Evolutionary conservation across 2,888 invertebrate species (phyloP).

Genomic region (Carabus problematicus): DNA sequence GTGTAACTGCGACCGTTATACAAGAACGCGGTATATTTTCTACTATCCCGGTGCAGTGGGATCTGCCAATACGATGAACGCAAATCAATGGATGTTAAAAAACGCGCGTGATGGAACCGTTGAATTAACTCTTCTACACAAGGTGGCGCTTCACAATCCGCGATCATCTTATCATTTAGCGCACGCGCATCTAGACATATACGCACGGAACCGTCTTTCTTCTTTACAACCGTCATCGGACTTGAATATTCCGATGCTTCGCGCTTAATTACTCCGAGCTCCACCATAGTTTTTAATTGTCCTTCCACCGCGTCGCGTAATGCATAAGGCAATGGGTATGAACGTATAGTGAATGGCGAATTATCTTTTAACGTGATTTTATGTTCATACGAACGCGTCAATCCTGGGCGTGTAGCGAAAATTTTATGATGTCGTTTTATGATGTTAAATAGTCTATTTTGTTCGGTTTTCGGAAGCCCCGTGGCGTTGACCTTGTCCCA

Average conservation of each 20-base stretch:
- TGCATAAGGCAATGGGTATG: no score
- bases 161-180: constrained; percentile 50
- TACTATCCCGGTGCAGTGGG: constrained; percentile 44
- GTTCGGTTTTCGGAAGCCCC: no score
- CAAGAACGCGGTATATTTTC: constrained; percentile 47
- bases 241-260: constrained; percentile 50
- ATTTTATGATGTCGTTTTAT: no score
- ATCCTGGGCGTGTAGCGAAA: constrained; percentile 43
- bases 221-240: constrained; percentile 49
- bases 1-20: constrained; percentile 47
- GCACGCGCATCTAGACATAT: constrained; percentile 51
- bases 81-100: constrained; percentile 36
- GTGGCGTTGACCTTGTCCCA: constrained; percentile 45
- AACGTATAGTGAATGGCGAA: no score
- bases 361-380: no score
- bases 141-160: constrained; percentile 48
- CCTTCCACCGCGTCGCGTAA: no score
- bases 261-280: no score
- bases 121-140: constrained; percentile 44
- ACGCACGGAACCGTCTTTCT: constrained; percentile 50
- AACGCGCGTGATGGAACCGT: constrained; percentile 31
- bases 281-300: no score
- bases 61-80: constrained; percentile 47
- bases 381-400: no score
- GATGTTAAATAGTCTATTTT: no score